Conservation (phyloP, 92 coral and sea anemone species). For the Heteractis magnifica region DNA sequence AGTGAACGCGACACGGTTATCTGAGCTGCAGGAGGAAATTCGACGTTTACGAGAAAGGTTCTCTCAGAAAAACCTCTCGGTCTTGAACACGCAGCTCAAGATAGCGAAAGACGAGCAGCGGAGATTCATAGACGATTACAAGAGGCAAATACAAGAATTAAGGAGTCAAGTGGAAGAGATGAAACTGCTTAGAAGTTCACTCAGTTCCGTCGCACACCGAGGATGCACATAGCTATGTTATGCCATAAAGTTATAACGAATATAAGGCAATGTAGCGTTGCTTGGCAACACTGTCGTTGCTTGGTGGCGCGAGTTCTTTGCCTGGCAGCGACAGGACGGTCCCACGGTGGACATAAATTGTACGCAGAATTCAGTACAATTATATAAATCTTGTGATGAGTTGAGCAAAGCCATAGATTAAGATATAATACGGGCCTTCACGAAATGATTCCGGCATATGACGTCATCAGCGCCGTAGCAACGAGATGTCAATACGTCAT, state of each 20-base stretch:
- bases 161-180: slow-evolving; percentile 68
- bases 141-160: slow-evolving; percentile 49
- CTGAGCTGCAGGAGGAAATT: slow-evolving; percentile 47
- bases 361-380: too few relatives aligned
- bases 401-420: background rate
- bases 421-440: background rate
- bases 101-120: slow-evolving; percentile 59
- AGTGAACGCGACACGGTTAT: slow-evolving; percentile 60
- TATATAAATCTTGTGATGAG: background rate
- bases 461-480: background rate
- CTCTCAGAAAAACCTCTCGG: slow-evolving; percentile 50
- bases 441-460: background rate
- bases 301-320: background rate
- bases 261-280: background rate
- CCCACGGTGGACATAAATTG: background rate
- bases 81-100: slow-evolving; percentile 38
- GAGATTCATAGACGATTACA: slow-evolving; percentile 52
- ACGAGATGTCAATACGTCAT: background rate
- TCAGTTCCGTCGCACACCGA: slow-evolving; percentile 40
- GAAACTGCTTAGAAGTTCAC: slow-evolving; percentile 59
- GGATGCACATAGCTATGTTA: slow-evolving; percentile 28
- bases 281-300: background rate
- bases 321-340: background rate
- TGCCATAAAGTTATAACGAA: background rate
- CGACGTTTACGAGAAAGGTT: slow-evolving; percentile 39